Conservation (phyloP, 2,113 vertebrate species). For the Ceyx cyanopectus region DNA sequence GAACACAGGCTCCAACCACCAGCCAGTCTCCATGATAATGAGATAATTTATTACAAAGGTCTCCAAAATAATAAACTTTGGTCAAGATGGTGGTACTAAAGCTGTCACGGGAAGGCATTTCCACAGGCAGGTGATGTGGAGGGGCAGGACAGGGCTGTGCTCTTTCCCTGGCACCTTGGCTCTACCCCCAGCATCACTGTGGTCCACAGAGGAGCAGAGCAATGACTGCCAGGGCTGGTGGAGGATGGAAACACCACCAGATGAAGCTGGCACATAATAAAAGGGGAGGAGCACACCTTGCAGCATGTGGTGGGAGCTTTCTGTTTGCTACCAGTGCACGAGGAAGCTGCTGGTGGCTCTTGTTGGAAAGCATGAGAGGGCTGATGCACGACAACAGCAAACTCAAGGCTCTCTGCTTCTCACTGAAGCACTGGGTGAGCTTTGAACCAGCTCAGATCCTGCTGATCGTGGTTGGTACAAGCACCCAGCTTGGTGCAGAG, state of each 20-base stretch:
- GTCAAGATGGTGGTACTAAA: not conserved
- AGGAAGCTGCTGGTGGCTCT: not conserved
- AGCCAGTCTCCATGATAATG: fast-evolving
- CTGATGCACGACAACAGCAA: not conserved
- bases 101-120: not conserved
- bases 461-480: not conserved
- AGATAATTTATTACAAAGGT: fast-evolving
- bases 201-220: not conserved
- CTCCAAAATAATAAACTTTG: not conserved
- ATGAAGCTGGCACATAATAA: not conserved
- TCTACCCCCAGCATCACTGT: not conserved
- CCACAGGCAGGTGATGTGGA: not conserved
- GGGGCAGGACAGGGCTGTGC: not conserved
- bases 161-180: not conserved
- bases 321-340: not conserved
- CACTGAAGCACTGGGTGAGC: not conserved
- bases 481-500: not conserved
- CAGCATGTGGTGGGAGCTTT: not conserved
- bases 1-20: fast-evolving
- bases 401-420: not conserved
- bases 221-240: not conserved
- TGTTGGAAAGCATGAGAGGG: not conserved
- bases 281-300: not conserved
- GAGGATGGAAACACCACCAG: not conserved
- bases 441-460: not conserved